A percentile compares a stretch with the other conserved stretches of the same genome.
phyloP scores from a whole-genome alignment of 2,797 vertebrate species.

The Acanthurus leucopareius region DNA sequence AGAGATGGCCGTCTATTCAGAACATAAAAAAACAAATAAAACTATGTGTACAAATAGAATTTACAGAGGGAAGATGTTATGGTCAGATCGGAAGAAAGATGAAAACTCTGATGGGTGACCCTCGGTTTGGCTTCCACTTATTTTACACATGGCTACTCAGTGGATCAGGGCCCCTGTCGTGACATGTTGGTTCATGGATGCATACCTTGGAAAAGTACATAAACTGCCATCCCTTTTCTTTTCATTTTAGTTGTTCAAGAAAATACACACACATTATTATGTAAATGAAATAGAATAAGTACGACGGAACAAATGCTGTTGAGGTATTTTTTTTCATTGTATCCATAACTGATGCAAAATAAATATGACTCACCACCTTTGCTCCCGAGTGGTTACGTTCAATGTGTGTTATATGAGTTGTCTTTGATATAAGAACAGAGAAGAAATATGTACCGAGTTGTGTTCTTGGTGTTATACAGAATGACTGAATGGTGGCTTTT shows the following conservation, averaged over 20 bases:
- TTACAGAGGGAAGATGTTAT: background rate
- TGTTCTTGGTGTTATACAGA: no score
- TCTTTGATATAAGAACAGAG: no score
- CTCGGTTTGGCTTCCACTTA: constrained; percentile 31
- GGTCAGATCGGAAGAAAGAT: constrained; percentile 18
- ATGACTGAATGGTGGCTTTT: no score
- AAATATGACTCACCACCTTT: no score
- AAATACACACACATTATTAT: background rate
- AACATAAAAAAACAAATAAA: background rate
- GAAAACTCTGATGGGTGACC: constrained; percentile 24
- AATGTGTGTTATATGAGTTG: no score
- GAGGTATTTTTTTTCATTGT: no score
- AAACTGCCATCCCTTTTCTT: constrained; percentile 16
- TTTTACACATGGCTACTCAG: constrained; percentile 20
- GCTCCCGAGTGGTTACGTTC: no score
- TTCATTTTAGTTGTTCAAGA: constrained; percentile 11
- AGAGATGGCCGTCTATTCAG: background rate
- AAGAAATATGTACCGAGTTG: no score
- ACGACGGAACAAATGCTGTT: no score
- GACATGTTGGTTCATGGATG: constrained; percentile 29
- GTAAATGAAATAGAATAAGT: no score
- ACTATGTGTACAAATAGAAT: no score
- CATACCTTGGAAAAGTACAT: constrained; percentile 23
- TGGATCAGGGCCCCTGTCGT: constrained; percentile 18
- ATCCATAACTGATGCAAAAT: no score